phyloP scores from a whole-genome alignment of 2,113 vertebrate genomes.

The Geococcyx californianus region DNA sequence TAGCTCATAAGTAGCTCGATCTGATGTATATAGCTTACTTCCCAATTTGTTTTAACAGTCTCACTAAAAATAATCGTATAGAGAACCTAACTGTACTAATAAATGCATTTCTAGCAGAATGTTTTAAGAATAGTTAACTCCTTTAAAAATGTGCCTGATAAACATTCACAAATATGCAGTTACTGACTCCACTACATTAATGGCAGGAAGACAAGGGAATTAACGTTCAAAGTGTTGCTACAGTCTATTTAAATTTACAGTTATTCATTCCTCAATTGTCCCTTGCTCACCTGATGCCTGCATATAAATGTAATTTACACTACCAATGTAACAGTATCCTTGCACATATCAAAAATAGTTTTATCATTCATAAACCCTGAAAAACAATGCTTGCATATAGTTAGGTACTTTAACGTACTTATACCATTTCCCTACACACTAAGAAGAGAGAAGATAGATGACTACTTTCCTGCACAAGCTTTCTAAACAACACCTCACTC shows the following conservation, averaged over 20 bases:
- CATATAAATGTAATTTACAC: not conserved
- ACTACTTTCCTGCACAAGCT: not conserved
- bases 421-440: not conserved
- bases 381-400: not conserved
- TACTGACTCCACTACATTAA: not conserved
- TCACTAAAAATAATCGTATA: not conserved
- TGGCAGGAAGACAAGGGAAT: not conserved
- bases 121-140: not conserved
- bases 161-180: not conserved
- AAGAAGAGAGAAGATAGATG: not conserved
- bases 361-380: not conserved
- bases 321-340: not conserved
- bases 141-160: not conserved
- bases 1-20: not conserved
- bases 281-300: not conserved
- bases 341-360: not conserved
- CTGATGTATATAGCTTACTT: not conserved
- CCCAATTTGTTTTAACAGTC: not conserved
- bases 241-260: not conserved
- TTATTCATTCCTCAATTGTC: not conserved
- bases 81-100: not conserved
- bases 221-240: not conserved
- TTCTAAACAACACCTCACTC: not conserved
- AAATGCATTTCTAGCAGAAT: not conserved
- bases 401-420: not conserved